Evolutionary conservation across 2,888 invertebrate genomes (phyloP).

Genomic region (Cheilosia vernalis): DNA sequence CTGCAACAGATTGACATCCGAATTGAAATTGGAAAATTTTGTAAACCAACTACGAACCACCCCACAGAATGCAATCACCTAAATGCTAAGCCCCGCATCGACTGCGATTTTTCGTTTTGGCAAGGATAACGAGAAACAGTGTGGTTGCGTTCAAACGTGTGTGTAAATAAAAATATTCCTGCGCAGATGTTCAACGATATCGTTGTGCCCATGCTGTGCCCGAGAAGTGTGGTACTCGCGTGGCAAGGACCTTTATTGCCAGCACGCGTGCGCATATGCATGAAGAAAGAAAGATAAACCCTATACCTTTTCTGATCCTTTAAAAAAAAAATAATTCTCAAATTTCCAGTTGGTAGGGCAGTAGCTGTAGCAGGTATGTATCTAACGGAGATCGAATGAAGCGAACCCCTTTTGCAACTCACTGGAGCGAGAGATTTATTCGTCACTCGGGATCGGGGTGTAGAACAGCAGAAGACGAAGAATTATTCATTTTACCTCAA

Average conservation of each 20-base stretch:
- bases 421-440: conserved; percentile 72
- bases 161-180: background rate
- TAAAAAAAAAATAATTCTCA: conserved; percentile 41
- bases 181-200: conserved; percentile 53
- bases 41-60: conserved; percentile 28
- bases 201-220: conserved; percentile 16
- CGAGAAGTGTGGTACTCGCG: conserved; percentile 61
- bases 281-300: conserved; percentile 43
- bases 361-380: conserved; percentile 53
- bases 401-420: conserved; percentile 58
- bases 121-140: no score
- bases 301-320: conserved; percentile 43
- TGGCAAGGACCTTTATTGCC: conserved; percentile 53
- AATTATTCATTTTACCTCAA: conserved; percentile 1
- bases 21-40: conserved; percentile 66
- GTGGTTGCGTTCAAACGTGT: background rate
- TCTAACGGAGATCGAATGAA: conserved; percentile 60
- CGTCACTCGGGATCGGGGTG: conserved; percentile 1
- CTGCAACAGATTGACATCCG: conserved; percentile 72
- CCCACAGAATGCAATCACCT: conserved; percentile 42
- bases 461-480: no score
- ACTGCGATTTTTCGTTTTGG: conserved; percentile 44
- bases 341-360: conserved; percentile 67
- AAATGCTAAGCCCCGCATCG: conserved; percentile 46
- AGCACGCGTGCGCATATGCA: conserved; percentile 62